Evolutionary conservation across 2,113 vertebrate species (phyloP).

Genomic region (Pangasianodon hypophthalmus): DNA sequence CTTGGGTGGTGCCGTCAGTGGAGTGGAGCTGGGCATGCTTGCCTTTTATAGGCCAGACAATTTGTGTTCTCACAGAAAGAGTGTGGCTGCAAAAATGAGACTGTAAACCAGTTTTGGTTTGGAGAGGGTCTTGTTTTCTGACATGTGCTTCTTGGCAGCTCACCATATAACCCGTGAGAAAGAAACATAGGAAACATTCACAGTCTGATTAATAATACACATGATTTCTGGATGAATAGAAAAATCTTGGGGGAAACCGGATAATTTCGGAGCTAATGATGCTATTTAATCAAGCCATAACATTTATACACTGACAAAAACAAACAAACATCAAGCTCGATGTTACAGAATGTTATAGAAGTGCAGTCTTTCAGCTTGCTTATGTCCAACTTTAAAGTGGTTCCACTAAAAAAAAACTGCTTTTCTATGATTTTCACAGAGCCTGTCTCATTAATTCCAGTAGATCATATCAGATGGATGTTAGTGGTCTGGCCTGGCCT

Average conservation of each 20-base stretch:
- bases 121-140: constrained; percentile 42
- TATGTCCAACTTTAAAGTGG: neutral
- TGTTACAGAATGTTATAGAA: neutral
- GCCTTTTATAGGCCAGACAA: constrained; percentile 42
- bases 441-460: neutral
- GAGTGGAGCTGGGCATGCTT: constrained; percentile 39
- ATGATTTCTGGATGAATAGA: constrained; percentile 51
- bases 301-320: neutral
- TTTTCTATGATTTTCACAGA: neutral
- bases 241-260: constrained; percentile 14
- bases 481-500: neutral
- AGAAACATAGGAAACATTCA: constrained; percentile 51
- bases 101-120: constrained; percentile 25
- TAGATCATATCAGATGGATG: constrained; percentile 20
- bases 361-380: neutral
- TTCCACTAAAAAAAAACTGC: neutral
- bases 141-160: constrained; percentile 53
- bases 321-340: neutral
- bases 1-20: constrained; percentile 47
- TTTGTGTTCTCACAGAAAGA: neutral
- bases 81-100: constrained; percentile 13
- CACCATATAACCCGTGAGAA: constrained; percentile 43
- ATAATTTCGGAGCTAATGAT: neutral
- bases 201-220: constrained; percentile 57
- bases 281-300: neutral